Base-by-base conservation (phyloP, 2,888 invertebrate species). In the Thecophora atra region DNA sequence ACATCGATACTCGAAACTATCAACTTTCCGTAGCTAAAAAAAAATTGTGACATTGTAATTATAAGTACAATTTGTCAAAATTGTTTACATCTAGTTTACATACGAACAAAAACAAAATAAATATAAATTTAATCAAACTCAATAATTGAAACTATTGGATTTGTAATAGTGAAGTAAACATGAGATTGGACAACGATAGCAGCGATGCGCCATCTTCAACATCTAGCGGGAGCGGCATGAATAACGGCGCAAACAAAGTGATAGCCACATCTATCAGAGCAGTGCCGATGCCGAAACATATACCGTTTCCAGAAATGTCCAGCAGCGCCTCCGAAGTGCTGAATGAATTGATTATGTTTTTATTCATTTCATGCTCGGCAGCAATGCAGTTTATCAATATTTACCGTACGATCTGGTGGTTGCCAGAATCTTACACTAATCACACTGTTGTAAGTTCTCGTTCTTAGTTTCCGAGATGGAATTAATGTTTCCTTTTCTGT, bases 341-440 rank as follows among this genome's bases (percentile, higher is more conserved):
- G 68, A 98, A 97, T 88, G 98, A 98, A 87, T 87, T 91, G 2
- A 90, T 97, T 81, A 92, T 96, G 83, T 93, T 97, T 84, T 86
- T 93, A 15, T 95, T 95, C 83, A 93, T 93, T 0, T 86, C 93
- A 30, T 89, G 94, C 58, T 92, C 94, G 0, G 91, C 95, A 26
- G 92, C 92, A 70, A 89, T 98, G 71, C 99, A 99, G 87, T 96
- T 97, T 83, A 89, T 99, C 56, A 97, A 99, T 88, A 89, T 99
- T 51, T 99, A 99, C 83, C 91, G 96, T 78, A 97, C 97, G 2
- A 94, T 96, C 17, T 99, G 98, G 97, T 99, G 99, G 99, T 86
- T 98, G 69, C 96, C 97, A 0, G 93, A 98, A 83, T 96, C 97
- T 0, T 93, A 95, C 83, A 94, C 93, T 73, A 91, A 91, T 81